phyloP scores from a whole-genome alignment of 2,113 vertebrate species.

The Spheniscus mendiculus region DNA sequence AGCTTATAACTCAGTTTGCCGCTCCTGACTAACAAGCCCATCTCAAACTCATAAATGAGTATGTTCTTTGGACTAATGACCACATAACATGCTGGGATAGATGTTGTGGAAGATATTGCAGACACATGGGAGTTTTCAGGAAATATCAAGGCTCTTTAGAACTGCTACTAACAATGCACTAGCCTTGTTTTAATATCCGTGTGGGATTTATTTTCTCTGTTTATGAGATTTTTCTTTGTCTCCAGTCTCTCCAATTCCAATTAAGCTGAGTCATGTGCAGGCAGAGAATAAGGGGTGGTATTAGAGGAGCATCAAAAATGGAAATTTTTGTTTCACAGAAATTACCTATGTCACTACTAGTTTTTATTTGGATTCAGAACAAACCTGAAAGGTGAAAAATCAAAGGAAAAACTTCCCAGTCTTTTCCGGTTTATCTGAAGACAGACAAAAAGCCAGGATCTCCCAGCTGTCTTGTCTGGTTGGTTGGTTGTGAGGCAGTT shows the following conservation, averaged over 20 bases:
- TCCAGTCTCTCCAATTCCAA: background rate
- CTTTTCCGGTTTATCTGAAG: background rate
- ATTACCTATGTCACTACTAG: background rate
- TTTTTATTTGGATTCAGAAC: background rate
- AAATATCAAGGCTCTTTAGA: constrained; percentile 28
- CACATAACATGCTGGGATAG: background rate
- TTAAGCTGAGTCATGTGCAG: background rate
- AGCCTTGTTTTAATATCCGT: constrained; percentile 18
- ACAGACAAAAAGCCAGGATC: background rate
- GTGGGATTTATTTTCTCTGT: constrained; percentile 23
- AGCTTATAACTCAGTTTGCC: background rate
- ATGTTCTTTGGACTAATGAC: background rate
- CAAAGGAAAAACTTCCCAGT: background rate
- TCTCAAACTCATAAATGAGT: background rate
- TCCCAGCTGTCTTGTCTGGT: background rate
- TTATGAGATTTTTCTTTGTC: constrained; percentile 33
- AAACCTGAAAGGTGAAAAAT: background rate
- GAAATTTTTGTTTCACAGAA: background rate
- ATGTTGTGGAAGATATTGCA: background rate
- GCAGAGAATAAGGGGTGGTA: background rate
- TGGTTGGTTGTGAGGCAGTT: background rate
- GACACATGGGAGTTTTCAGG: constrained; percentile 18
- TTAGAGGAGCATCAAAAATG: background rate
- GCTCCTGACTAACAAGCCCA: background rate
- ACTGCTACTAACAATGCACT: background rate